A percentile compares a stretch with the other conserved stretches of the same genome.
Evolutionary conservation across 2,888 invertebrate genomes (phyloP).

Genomic region (Aphodius granarius): DNA sequence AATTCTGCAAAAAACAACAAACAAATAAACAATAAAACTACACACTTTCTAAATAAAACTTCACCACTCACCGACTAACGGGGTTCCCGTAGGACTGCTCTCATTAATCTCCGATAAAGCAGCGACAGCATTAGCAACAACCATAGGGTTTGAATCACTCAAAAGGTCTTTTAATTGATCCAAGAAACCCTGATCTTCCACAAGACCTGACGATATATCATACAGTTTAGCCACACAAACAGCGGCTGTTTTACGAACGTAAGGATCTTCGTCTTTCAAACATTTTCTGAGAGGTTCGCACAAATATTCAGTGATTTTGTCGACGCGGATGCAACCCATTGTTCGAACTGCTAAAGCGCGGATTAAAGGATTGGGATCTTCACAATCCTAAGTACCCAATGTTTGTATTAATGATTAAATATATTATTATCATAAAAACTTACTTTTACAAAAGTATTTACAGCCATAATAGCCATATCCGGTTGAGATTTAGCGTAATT

Average conservation of each 20-base stretch:
- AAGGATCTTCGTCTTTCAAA: constrained; percentile 94
- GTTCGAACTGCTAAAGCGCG: constrained; percentile 97
- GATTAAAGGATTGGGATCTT: constrained; percentile 98
- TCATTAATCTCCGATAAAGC: constrained; percentile 98
- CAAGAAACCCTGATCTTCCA: constrained; percentile 88
- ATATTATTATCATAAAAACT: neutral
- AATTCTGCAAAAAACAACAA: constrained; percentile 64
- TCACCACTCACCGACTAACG: constrained; percentile 70
- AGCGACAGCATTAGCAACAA: constrained; percentile 98
- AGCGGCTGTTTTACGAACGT: constrained; percentile 98
- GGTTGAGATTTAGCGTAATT: constrained; percentile 99
- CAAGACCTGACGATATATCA: constrained; percentile 78
- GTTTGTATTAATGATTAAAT: constrained; percentile 5
- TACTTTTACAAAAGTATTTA: constrained; percentile 99
- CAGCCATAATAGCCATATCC: constrained; percentile 99
- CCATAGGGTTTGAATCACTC: constrained; percentile 99
- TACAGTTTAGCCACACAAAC: constrained; percentile 99
- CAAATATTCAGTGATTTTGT: constrained; percentile 99
- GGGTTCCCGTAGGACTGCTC: constrained; percentile 92
- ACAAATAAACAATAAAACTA: neutral
- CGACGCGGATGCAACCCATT: constrained; percentile 99
- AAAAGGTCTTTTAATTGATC: constrained; percentile 95
- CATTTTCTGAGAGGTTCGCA: constrained; percentile 97
- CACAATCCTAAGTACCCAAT: constrained; percentile 79
- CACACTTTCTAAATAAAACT: neutral